These are phyloP conservation scores for Lymantria monacha DNA, from an alignment of 2,888 invertebrate genomes.

Conservation along the genomic window DNA sequence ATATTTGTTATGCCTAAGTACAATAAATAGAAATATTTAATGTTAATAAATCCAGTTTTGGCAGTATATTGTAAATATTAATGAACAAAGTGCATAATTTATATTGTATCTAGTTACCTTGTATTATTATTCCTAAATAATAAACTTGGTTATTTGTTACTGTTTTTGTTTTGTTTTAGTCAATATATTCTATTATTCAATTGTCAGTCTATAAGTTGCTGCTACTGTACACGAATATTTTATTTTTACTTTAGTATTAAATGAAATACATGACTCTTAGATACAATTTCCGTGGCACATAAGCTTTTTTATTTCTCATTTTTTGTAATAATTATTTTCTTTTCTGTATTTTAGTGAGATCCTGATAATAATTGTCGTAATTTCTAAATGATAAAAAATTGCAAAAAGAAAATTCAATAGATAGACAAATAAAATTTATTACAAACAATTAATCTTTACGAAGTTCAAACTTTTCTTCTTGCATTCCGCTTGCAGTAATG, in stretches of 20 bases:
- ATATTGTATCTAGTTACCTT: slow-evolving; percentile 61
- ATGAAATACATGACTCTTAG: too few species aligned
- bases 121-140: slow-evolving; percentile 59
- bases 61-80: slow-evolving; percentile 62
- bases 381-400: too few species aligned
- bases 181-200: too few species aligned
- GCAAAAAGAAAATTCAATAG: too few species aligned
- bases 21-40: slow-evolving; percentile 66
- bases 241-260: too few species aligned
- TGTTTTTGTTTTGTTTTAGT: neutral
- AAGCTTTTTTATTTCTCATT: too few species aligned
- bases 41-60: slow-evolving; percentile 42
- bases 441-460: slow-evolving; percentile 89
- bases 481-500: slow-evolving; percentile 93
- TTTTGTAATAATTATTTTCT: too few species aligned
- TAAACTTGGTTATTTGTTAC: slow-evolving; percentile 69
- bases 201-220: too few species aligned
- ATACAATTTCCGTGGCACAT: too few species aligned
- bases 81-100: slow-evolving; percentile 68
- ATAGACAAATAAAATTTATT: slow-evolving; percentile 24
- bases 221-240: too few species aligned
- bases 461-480: slow-evolving; percentile 88
- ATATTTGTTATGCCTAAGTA: slow-evolving; percentile 81
- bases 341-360: too few species aligned
- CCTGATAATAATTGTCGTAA: too few species aligned